These are phyloP conservation scores for Limnephilus marmoratus DNA, from an alignment of 2,888 invertebrate species.

Conservation along the genomic window DNA sequence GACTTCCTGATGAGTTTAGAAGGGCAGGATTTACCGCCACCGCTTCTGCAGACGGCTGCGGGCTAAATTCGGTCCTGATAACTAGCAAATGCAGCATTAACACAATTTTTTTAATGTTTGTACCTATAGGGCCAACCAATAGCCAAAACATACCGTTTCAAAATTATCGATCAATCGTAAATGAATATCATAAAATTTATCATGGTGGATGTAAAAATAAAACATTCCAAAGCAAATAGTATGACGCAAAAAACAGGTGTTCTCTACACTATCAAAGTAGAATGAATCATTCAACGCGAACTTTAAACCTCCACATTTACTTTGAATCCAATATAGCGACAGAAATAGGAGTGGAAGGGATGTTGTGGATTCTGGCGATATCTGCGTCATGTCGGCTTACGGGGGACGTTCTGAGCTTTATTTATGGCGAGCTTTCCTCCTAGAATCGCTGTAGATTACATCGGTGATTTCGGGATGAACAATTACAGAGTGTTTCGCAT, in stretches of 20 bases:
- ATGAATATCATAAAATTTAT: background rate
- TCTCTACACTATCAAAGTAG: background rate
- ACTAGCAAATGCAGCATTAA: too few relatives aligned
- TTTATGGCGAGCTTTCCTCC: constrained; percentile 50
- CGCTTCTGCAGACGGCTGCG: too few relatives aligned
- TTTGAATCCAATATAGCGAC: constrained; percentile 7
- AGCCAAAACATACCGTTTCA: too few relatives aligned
- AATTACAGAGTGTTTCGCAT: constrained; percentile 16
- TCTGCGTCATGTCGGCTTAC: constrained; percentile 20
- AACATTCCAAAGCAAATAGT: background rate
- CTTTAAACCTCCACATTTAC: background rate
- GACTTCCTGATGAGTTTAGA: background rate
- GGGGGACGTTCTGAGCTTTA: constrained; percentile 36
- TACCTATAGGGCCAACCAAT: too few relatives aligned
- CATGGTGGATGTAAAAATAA: background rate
- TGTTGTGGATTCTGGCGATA: constrained; percentile 17
- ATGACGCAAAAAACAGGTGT: background rate
- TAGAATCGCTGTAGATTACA: constrained; percentile 51
- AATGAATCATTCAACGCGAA: background rate
- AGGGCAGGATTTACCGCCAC: background rate
- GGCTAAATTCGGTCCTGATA: too few relatives aligned
- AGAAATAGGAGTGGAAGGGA: background rate
- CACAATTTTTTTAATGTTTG: too few relatives aligned
- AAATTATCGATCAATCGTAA: too few relatives aligned
- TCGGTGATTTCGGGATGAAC: constrained; percentile 41